Base-by-base conservation (phyloP, 1,140 invertebrate species). In the Lithobius niger region DNA sequence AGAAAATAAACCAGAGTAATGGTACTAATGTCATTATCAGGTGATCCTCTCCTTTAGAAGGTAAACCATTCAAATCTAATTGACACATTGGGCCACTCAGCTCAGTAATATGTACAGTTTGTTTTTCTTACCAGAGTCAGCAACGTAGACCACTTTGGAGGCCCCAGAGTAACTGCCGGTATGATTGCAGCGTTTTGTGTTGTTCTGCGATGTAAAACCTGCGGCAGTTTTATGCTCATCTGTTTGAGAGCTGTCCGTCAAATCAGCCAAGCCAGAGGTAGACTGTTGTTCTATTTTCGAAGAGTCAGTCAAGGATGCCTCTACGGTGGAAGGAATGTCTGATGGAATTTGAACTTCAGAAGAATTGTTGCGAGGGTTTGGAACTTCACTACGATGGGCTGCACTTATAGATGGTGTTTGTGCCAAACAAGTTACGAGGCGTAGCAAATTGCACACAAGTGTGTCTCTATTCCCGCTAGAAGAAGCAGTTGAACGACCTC, bases 181-280 rank as follows among this genome's bases (percentile, higher is more conserved):
- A 22, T 47, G 44, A 19, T 47, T 47, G 44, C 44, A 47, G 15
- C 22, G 44, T 15, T 10, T n/a, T 10, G 31, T n/a, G n/a, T 6
- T 36, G 6, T n/a, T 19, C 6, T 47, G 44, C 6, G 44, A 47
- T 10, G 6, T 36, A n/a, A 31, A 36, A 44, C 3, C 24, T 16
- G 6, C 19, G 16, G 45, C 81, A 1, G 76, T 80, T 73, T 88
- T 87, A 59, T 79, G 83, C 68, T 87, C 84, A 64, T 88, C 84
- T 0, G 84, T 87, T 72, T 86, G 82, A 4, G 15, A 13, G 22
- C 19, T 22, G 44, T 1, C 27, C 21, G 57, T 28, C 21, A 54
- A 47, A 1, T 19, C 18, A 15, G 15, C 19, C 22, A n/a, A 16
- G 21, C 27, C 44, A 22, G 28, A 48, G 4, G 52, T 47, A 0